Percentiles rank a stretch among this genome's conserved stretches.
phyloP scores from a whole-genome alignment of 2,888 invertebrate species.

The Cecidostiba fungosa region DNA sequence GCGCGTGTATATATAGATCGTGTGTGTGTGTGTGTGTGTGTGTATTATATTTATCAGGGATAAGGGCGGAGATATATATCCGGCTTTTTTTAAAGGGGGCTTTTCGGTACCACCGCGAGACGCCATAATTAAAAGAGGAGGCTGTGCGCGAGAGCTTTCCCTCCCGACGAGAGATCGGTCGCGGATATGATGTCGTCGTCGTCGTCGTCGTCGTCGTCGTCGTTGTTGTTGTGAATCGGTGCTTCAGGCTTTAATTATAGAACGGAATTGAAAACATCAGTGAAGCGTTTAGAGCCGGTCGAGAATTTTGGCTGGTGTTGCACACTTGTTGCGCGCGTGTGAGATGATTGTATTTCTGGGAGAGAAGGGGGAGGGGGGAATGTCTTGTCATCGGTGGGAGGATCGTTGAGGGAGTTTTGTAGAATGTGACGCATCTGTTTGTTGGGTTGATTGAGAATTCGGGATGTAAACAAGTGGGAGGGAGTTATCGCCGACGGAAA shows the following conservation, averaged over 20 bases:
- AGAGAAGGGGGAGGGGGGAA: not conserved
- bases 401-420: not conserved
- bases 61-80: not conserved
- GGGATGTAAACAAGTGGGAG: not conserved
- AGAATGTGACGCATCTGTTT: not conserved
- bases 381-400: not conserved
- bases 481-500: not conserved
- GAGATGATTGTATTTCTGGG: not conserved
- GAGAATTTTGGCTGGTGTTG: not conserved
- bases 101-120: not conserved
- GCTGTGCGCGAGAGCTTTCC: slow-evolving; percentile 1
- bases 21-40: too few species aligned
- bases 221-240: not conserved
- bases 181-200: not conserved
- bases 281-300: not conserved
- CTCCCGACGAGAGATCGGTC: not conserved
- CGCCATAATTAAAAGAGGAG: slow-evolving; percentile 10
- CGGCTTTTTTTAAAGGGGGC: not conserved
- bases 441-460: not conserved
- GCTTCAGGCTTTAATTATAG: not conserved
- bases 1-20: not conserved
- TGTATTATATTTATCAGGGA: too few species aligned
- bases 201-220: too few species aligned
- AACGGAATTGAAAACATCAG: not conserved
- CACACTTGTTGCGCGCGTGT: not conserved